A percentile compares a stretch with the other conserved stretches of the same genome.
Conservation (phyloP, 2,797 vertebrate genomes). For the Pangasius djambal region DNA sequence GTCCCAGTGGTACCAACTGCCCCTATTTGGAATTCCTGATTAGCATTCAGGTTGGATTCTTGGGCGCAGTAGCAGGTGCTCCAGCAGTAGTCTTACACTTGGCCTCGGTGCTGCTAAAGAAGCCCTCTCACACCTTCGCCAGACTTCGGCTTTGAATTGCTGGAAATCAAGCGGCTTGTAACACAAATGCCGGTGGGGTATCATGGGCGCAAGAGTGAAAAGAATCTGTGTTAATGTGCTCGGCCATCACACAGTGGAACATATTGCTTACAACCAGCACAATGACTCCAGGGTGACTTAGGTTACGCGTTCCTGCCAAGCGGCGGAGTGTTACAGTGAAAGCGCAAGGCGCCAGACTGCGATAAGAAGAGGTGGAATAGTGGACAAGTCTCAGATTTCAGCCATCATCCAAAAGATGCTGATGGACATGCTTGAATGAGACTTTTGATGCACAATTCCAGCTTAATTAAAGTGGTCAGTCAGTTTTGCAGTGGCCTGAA, state of each 20-base stretch:
- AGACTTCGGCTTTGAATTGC: conserved; percentile 46
- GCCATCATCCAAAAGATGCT: conserved; percentile 78
- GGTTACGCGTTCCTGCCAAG: conserved; percentile 89
- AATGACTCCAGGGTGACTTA: conserved; percentile 83
- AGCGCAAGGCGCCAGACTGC: conserved; percentile 77
- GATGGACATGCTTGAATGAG: conserved; percentile 87
- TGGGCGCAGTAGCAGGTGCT: conserved; percentile 16
- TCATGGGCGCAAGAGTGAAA: conserved; percentile 81
- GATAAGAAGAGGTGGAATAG: conserved; percentile 81
- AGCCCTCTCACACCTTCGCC: conserved; percentile 21
- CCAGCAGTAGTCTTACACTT: conserved; percentile 24
- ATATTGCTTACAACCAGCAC: conserved; percentile 90
- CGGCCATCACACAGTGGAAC: conserved; percentile 84
- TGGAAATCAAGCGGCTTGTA: conserved; percentile 80
- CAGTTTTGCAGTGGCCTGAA: conserved; percentile 66
- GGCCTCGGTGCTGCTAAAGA: conserved; percentile 26
- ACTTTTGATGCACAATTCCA: conserved; percentile 86
- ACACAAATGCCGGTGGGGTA: conserved; percentile 81
- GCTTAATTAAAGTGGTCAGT: conserved; percentile 89
- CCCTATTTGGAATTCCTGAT: conserved; percentile 2
- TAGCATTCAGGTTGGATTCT: conserved; percentile 4
- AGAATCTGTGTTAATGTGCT: conserved; percentile 88
- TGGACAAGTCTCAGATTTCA: conserved; percentile 82
- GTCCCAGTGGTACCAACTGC: background rate
- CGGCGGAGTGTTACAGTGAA: conserved; percentile 88